Evolutionary conservation across 2,888 invertebrate species (phyloP), one percentile per base, ranked within the genome.

Genomic region (Melinopterus prodromus): DNA sequence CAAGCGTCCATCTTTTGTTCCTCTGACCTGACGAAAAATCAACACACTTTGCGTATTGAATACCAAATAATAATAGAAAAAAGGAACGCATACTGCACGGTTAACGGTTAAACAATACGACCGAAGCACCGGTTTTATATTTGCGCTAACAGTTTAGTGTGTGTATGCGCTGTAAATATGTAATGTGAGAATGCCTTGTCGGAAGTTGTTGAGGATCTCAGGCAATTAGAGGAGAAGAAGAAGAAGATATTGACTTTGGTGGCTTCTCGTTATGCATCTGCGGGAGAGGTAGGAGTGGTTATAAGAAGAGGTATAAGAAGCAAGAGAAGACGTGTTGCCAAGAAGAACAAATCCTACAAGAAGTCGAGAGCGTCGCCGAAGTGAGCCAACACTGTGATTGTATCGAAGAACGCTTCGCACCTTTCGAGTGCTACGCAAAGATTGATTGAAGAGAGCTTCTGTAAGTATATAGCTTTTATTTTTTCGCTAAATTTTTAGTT

Each of bases 101-200:
- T 53, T 53, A 53, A 53, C 53, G 53, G 53, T 53, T 1, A 53
- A 12, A 53, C 53, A 53, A 53, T 53, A 53, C 53, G 12, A 6
- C 53, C 7, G 2, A 1, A 53, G 53, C 53, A 53, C 53, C 53
- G 53, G 53, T 53, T 53, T 53, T 53, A 53, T 53, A 53, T 53
- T 53, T 53, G 53, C 53, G 53, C 53, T 53, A 53, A 53, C 53
- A 53, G 53, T 53, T 53, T 53, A 53, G 53, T 53, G 53, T 53
- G 53, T 53, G 53, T 53, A 53, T 53, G 53, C 53, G 12, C 53
- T 53, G 53, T 53, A 53, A 53, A 53, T 53, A 53, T 53, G 53
- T 53, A 53, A 53, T 53, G 53, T 53, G 53, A 53, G 53, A 53
- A 53, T 53, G 53, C 53, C 53, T 53, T 12, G 53, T 53, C 53